Evolutionary conservation across 2,888 invertebrate species (phyloP), one percentile per base, ranked within the genome.

Genomic region (Beris chalybata): DNA sequence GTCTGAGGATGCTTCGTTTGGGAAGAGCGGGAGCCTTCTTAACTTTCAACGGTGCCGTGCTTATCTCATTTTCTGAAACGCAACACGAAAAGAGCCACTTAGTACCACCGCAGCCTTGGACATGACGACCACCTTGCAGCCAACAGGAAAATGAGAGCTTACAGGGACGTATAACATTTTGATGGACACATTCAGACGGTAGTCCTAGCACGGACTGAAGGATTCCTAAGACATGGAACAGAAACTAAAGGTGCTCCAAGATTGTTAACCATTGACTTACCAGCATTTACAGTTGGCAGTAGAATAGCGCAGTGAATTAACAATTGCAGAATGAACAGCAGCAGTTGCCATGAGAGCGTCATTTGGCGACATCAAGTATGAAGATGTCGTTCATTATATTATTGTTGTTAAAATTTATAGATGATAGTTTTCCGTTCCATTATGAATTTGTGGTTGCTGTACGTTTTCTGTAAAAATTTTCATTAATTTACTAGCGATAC

Each of bases 61-160:
- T 31, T 48, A 67, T 70, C 52, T 75, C 74, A 69, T 74, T 76
- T 38, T 79, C 76, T 5, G 81, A 81, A 52, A 86, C 81, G 73
- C 91, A 91, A 78, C 91, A 91, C 0, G 90, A 87, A 73, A 90
- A 87, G 54, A 91, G 80, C 89, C 89, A 89, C 68, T 84, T 81
- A 74, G 85, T 85, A 54, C 85, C 85, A 1, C 89, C 89, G 71
- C 89, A 89, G 29, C 89, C 88, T 31, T 86, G 80, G 47, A 85
- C 84, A 73, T 87, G 84, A 45, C 83, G 83, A 12, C 91, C 91
- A 0, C 91, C 91, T 38, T 86, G 85, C 71, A 91, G 80, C 90
- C 91, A 91, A 77, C 91, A 92, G 22, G 88, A 85, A 54, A 91
- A 79, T 4, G 90, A 84, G 63, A 91, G 79, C 0, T 89, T 88